Percentiles rank a stretch among this genome's conserved stretches.
Conservation (phyloP, 2,888 invertebrate genomes). For the Trisateles emortualis region DNA sequence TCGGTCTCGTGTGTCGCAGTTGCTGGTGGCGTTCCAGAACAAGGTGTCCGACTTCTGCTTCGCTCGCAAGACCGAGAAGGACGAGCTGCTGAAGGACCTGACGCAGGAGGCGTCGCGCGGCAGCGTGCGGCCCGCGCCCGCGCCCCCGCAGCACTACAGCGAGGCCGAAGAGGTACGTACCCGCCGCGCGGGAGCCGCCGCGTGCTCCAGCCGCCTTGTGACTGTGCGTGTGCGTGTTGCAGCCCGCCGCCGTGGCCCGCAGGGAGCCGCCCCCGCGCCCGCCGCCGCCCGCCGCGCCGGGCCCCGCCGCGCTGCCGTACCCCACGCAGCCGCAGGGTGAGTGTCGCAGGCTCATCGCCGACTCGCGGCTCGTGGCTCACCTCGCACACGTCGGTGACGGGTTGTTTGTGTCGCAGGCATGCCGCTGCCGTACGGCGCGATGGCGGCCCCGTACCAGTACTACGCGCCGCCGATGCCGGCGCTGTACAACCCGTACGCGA, state of each 20-base stretch:
- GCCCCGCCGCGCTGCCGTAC: conserved; percentile 87
- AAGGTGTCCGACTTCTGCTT: conserved; percentile 99
- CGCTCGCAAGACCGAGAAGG: conserved; percentile 99
- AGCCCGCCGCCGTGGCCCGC: conserved; percentile 52
- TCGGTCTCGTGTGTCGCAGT: conserved; percentile 76
- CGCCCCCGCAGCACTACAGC: conserved; percentile 57
- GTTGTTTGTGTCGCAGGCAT: conserved; percentile 61
- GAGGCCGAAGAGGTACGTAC: conserved; percentile 52
- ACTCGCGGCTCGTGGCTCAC: neutral
- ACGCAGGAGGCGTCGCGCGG: conserved; percentile 93
- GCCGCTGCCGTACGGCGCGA: conserved; percentile 78
- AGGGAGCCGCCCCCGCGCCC: conserved; percentile 61
- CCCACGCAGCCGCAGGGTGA: conserved; percentile 88
- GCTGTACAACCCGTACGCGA: conserved; percentile 95
- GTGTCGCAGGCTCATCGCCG: too few relatives aligned
- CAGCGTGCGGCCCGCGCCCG: conserved; percentile 79
- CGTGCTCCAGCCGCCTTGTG: neutral
- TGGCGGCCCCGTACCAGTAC: conserved; percentile 89
- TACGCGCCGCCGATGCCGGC: conserved; percentile 92
- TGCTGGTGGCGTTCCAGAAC: conserved; percentile 97
- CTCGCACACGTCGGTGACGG: neutral
- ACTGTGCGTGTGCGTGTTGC: conserved; percentile 7
- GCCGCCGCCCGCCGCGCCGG: conserved; percentile 46
- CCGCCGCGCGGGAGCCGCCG: conserved; percentile 44
- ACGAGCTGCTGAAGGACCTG: conserved; percentile 97